phyloP scores from a whole-genome alignment of 2,113 vertebrate species.

The Emydura subglobosa region DNA sequence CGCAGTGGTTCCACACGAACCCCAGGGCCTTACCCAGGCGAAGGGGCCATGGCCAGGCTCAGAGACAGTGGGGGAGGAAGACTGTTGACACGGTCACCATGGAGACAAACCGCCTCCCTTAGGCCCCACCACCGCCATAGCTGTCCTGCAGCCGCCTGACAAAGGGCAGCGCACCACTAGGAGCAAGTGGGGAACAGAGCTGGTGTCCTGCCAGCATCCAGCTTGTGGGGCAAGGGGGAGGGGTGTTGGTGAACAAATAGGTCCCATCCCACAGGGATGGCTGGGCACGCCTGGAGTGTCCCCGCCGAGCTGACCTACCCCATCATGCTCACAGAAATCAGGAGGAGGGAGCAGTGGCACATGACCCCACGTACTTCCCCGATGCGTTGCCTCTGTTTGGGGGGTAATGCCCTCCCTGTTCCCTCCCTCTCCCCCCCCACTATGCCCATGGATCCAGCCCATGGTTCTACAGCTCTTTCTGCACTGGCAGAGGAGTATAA shows the following conservation, averaged over 20 bases:
- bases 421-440: no score
- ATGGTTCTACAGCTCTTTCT: background rate
- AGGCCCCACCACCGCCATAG: background rate
- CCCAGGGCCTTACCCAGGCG: background rate
- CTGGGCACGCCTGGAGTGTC: background rate
- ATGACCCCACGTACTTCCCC: background rate
- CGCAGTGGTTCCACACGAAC: background rate
- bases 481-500: rapidly evolving
- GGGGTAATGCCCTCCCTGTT: background rate
- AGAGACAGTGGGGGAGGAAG: no score
- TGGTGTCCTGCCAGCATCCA: background rate
- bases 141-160: background rate
- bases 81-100: conserved; percentile 68
- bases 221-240: background rate
- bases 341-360: background rate
- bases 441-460: background rate
- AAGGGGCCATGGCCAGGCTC: background rate
- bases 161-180: background rate
- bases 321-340: background rate
- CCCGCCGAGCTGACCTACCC: background rate
- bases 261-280: background rate
- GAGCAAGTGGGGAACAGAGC: background rate
- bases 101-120: conserved; percentile 20
- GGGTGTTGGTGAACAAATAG: background rate
- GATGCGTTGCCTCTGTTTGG: background rate